These are phyloP conservation scores for Neolamprologus brichardi DNA, from an alignment of 2,113 vertebrate species.

Conservation along the genomic window DNA sequence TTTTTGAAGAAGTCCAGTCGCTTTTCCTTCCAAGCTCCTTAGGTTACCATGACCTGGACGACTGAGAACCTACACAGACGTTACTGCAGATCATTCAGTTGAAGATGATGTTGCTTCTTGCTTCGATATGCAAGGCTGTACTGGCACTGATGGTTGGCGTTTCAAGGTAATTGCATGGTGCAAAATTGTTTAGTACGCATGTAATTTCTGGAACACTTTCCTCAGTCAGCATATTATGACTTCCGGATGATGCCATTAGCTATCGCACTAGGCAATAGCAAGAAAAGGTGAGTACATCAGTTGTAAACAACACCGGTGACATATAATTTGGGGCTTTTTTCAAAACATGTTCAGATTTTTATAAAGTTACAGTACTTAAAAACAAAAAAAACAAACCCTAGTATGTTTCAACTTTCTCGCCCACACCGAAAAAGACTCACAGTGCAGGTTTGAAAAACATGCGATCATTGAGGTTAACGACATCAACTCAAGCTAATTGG, in stretches of 20 bases:
- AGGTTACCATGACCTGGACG: background rate
- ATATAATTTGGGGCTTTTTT: background rate
- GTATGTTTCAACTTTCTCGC: background rate
- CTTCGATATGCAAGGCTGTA: background rate
- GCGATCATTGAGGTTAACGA: background rate
- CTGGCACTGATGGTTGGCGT: background rate
- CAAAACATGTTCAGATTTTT: background rate
- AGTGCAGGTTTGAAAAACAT: background rate
- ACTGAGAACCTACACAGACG: background rate
- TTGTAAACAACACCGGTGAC: background rate
- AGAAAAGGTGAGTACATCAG: background rate
- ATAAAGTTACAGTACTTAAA: background rate
- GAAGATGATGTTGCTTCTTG: background rate
- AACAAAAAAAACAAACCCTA: background rate
- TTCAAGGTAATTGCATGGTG: background rate
- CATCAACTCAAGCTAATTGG: background rate
- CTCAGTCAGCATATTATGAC: background rate
- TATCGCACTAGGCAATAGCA: background rate
- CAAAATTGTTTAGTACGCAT: background rate
- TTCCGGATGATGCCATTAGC: background rate
- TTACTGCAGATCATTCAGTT: background rate
- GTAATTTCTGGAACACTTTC: background rate
- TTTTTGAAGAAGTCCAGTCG: background rate
- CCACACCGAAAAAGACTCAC: background rate
- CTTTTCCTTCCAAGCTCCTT: background rate